phyloP scores from a whole-genome alignment of 2,888 invertebrate species.

The Steinernema carpocapsae region DNA sequence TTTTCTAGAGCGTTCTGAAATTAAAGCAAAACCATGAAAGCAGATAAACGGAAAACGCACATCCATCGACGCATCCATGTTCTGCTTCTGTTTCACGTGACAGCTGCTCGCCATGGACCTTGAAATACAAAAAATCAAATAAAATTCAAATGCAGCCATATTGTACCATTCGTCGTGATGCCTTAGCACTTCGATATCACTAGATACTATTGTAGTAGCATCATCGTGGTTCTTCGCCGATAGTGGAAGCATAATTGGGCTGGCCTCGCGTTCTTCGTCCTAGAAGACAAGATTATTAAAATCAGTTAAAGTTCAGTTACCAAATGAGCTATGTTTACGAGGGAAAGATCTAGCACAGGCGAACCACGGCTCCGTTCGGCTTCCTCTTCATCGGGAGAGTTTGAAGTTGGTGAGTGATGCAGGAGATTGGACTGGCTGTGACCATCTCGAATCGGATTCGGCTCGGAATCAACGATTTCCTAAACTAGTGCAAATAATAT shows the following conservation, averaged over 20 bases:
- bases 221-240: constrained; percentile 45
- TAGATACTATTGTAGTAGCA: constrained; percentile 58
- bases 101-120: constrained; percentile 52
- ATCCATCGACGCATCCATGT: constrained; percentile 12
- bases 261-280: background rate
- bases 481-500: constrained; percentile 34
- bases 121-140: background rate
- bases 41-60: background rate
- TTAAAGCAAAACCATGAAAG: background rate
- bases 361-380: constrained; percentile 25
- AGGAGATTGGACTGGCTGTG: constrained; percentile 48
- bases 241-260: background rate
- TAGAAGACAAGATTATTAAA: background rate
- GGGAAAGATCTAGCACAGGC: constrained; percentile 41
- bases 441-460: constrained; percentile 61
- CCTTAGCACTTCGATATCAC: constrained; percentile 61
- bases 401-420: constrained; percentile 57
- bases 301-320: background rate
- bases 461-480: constrained; percentile 58
- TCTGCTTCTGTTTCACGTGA: background rate
- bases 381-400: constrained; percentile 54
- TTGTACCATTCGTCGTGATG: constrained; percentile 58
- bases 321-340: constrained; percentile 41
- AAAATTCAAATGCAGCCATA: constrained; percentile 15
- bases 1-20: constrained; percentile 23